Evolutionary conservation across 2,797 vertebrate genomes (phyloP), one percentile per base, ranked within the genome.

Genomic region (Eleutherodactylus coqui): DNA sequence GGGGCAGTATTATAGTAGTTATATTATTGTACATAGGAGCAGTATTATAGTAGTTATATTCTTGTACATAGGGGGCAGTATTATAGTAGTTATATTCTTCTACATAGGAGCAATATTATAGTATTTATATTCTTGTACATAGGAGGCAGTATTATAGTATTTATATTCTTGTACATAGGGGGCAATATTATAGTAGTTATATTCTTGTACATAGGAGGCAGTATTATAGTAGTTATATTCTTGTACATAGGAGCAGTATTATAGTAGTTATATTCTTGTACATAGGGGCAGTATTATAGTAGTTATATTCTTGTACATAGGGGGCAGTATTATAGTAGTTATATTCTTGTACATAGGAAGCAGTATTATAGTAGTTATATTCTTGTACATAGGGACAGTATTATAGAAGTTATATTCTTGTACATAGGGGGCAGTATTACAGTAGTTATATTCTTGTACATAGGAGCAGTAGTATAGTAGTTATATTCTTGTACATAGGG

Each of bases 351-450:
- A 53, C 8, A 53, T 53, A 53, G 27, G 27, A 2, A 21, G 27
- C 27, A 62, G 27, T 62, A 62, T 32, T 62, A 62, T 62, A 60
- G 55, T 60, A 60, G 55, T 60, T 60, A 60, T 55, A 55, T 55
- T 60, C 55, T 29, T 60, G 55, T 60, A 60, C n/a, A 60, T 60
- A 60, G n/a, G 55, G 24, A n/a, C 55, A 60, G 55, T 60, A 60
- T 55, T 55, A 55, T 55, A 55, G 53, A 24, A 55, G 53, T 55
- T 55, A 55, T 55, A 55, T 55, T 55, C 53, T 55, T 55, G 21
- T 24, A 55, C 19, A 55, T n/a, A 55, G 53, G 21, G n/a, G 19
- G 53, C 53, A 55, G 53, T 55, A 55, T 55, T 55, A 55, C n/a
- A 55, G 53, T 55, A 55, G 53, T 55, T 55, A 55, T 55, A 55